These are phyloP conservation scores for Parazoanthus atlanticus DNA, from an alignment of 92 coral and sea anemone species.

Conservation along the genomic window DNA sequence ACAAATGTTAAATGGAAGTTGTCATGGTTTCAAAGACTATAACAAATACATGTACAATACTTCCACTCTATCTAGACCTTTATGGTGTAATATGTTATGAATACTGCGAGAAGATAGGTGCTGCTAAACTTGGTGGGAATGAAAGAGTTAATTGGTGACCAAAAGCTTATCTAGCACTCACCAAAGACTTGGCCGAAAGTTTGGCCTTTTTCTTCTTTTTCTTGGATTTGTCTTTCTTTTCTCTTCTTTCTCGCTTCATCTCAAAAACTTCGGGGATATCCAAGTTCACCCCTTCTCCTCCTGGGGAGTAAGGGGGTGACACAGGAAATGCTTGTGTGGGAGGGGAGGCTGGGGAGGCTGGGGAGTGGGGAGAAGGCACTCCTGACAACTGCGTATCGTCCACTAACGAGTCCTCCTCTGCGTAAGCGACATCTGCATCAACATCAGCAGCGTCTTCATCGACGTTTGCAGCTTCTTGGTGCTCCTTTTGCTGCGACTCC, in stretches of 20 bases:
- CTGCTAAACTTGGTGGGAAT: too few relatives aligned
- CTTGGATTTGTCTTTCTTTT: constrained; percentile 23
- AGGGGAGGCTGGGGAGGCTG: constrained; percentile 38
- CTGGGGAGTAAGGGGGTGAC: constrained; percentile 16
- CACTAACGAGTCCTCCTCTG: neutral
- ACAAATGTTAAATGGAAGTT: too few relatives aligned
- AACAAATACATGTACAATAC: too few relatives aligned
- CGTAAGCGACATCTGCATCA: neutral
- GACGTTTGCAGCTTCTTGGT: neutral
- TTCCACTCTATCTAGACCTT: too few relatives aligned
- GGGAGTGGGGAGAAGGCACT: constrained; percentile 1
- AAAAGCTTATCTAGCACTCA: neutral
- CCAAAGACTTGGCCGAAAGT: constrained; percentile 45
- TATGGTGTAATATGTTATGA: neutral
- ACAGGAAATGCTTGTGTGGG: constrained; percentile 23
- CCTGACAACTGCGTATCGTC: neutral
- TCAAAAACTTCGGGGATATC: neutral
- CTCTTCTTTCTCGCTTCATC: constrained; percentile 14
- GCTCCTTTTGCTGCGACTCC: constrained; percentile 60
- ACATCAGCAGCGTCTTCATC: neutral
- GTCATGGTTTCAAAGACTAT: neutral
- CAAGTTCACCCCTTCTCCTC: constrained; percentile 13
- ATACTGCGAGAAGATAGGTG: neutral
- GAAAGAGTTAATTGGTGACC: too few relatives aligned
- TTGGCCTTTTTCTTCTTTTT: constrained; percentile 50